These are phyloP conservation scores for Leptatherina wallacei DNA, from an alignment of 2,797 vertebrate genomes.

Conservation along the genomic window DNA sequence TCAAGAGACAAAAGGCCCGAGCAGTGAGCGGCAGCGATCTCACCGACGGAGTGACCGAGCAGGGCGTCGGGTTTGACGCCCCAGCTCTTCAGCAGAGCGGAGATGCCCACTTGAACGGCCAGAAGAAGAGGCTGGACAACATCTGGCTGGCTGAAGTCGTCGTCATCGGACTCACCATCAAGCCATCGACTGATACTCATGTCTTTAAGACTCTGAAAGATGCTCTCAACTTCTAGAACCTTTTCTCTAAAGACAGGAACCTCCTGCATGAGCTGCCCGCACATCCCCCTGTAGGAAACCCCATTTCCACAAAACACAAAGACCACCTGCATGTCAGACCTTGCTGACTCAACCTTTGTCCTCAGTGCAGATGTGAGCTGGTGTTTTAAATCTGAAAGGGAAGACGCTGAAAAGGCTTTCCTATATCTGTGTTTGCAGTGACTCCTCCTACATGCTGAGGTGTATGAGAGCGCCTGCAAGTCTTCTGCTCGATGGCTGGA, in stretches of 20 bases:
- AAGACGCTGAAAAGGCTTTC: slow-evolving; percentile 82
- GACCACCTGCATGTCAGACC: slow-evolving; percentile 72
- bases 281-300: slow-evolving; percentile 83
- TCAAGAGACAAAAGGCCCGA: slow-evolving; percentile 88
- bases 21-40: slow-evolving; percentile 88
- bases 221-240: slow-evolving; percentile 81
- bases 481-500: slow-evolving; percentile 57
- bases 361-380: slow-evolving; percentile 66
- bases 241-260: slow-evolving; percentile 85
- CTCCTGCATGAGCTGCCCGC: slow-evolving; percentile 80
- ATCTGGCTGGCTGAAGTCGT: slow-evolving; percentile 76
- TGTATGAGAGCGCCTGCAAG: slow-evolving; percentile 84
- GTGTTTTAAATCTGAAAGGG: slow-evolving; percentile 80
- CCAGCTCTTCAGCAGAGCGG: slow-evolving; percentile 84
- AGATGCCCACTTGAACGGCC: slow-evolving; percentile 86
- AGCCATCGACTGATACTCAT: slow-evolving; percentile 73
- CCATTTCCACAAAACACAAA: slow-evolving; percentile 92
- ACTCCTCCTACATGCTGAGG: slow-evolving; percentile 88
- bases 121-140: slow-evolving; percentile 88
- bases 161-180: slow-evolving; percentile 57
- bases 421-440: slow-evolving; percentile 85
- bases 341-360: slow-evolving; percentile 50
- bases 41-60: slow-evolving; percentile 88
- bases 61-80: slow-evolving; percentile 82
- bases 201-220: slow-evolving; percentile 76